Conservation (phyloP, 2,888 invertebrate genomes). For the Pinctada fucata region DNA sequence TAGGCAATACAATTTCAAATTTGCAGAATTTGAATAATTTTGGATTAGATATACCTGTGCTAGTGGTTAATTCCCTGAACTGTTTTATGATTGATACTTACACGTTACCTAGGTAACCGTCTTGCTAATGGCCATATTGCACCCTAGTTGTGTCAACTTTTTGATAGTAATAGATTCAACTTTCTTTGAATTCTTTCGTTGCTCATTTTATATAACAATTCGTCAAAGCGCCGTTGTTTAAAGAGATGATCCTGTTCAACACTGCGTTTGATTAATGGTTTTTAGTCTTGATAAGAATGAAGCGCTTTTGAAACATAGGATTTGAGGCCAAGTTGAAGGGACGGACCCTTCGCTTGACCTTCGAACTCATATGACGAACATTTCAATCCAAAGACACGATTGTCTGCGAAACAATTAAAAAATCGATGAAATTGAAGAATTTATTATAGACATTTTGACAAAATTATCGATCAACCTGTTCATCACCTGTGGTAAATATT, state of each 20-base stretch:
- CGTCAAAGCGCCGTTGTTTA: constrained; percentile 39
- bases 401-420: constrained; percentile 30
- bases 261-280: constrained; percentile 31
- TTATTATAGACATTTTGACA: constrained; percentile 37
- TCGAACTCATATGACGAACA: constrained; percentile 21
- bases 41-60: constrained; percentile 26
- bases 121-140: constrained; percentile 28
- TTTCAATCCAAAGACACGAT: constrained; percentile 20
- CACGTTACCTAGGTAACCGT: constrained; percentile 17
- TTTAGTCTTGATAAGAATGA: neutral
- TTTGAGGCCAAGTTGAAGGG: constrained; percentile 13
- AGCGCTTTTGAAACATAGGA: constrained; percentile 4
- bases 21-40: constrained; percentile 24
- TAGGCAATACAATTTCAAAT: constrained; percentile 25
- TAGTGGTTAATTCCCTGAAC: constrained; percentile 20
- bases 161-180: constrained; percentile 33
- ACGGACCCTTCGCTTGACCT: constrained; percentile 26
- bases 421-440: constrained; percentile 34
- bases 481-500: constrained; percentile 25
- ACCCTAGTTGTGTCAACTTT: constrained; percentile 34
- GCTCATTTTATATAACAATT: constrained; percentile 36
- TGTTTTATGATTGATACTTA: constrained; percentile 16
- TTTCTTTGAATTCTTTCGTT: constrained; percentile 32
- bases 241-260: constrained; percentile 33
- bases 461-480: constrained; percentile 22